Evolutionary conservation across 2,888 invertebrate genomes (phyloP).

Genomic region (Diaperis boleti): DNA sequence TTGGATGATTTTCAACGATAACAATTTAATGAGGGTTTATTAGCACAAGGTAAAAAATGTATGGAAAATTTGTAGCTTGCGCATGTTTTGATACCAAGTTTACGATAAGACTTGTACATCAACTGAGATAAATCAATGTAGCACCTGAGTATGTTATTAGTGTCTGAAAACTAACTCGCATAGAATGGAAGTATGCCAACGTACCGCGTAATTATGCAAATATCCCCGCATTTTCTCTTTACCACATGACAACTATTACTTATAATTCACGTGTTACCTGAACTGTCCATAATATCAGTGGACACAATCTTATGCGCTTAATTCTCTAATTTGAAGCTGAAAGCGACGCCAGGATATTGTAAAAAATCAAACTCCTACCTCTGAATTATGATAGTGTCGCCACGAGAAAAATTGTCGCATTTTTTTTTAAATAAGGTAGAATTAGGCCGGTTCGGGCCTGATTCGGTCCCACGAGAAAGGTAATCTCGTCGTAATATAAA

Average conservation of each 20-base stretch:
- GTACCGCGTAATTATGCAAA: slow-evolving; percentile 56
- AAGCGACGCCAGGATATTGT: slow-evolving; percentile 5
- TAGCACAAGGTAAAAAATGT: background rate
- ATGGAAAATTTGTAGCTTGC: slow-evolving; percentile 18
- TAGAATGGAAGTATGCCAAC: slow-evolving; percentile 55
- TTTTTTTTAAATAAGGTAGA: slow-evolving; percentile 15
- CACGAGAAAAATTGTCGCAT: slow-evolving; percentile 24
- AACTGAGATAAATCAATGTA: slow-evolving; percentile 51
- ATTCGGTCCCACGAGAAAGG: slow-evolving; percentile 38
- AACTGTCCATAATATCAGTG: slow-evolving; percentile 20
- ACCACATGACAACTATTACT: slow-evolving; percentile 46
- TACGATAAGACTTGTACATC: slow-evolving; percentile 45
- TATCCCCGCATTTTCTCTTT: slow-evolving; percentile 51
- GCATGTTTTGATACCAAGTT: slow-evolving; percentile 35
- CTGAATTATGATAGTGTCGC: slow-evolving; percentile 11
- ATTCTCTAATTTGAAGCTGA: slow-evolving; percentile 23
- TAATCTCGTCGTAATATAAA: slow-evolving; percentile 48
- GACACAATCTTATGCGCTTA: slow-evolving; percentile 15
- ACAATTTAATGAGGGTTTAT: background rate
- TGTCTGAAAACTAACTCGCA: slow-evolving; percentile 49
- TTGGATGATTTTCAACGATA: background rate
- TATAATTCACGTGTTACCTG: slow-evolving; percentile 29
- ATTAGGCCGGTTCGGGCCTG: slow-evolving; percentile 29
- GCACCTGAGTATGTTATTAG: slow-evolving; percentile 55
- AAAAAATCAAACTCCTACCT: background rate